Base-by-base conservation (phyloP, 2,113 vertebrate genomes). In the Callopanchax toddi region DNA sequence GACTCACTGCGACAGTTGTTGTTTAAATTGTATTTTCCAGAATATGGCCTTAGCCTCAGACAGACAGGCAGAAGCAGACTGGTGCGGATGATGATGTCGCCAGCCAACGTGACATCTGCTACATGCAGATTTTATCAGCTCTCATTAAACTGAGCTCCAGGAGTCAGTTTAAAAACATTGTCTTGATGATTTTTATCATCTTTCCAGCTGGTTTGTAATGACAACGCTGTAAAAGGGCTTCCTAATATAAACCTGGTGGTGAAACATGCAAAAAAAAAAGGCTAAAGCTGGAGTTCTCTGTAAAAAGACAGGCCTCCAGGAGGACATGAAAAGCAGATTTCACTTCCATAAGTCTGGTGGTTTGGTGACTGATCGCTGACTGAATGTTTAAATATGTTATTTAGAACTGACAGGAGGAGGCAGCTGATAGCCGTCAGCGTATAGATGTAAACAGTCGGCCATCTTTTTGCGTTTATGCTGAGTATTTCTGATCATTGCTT, bases 41-140 rank as follows among this genome's bases (percentile, higher is more conserved):
- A 6, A 8, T 43, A 11, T 40, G 13, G 10, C 12, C 5, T 44
- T 11, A 32, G 25, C 13, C 20, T n/a, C 12, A 59, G 23, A 32
- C 25, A 21, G 16, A 42, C 6, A 17, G 5, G 29, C n/a, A 39
- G 3, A 29, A 15, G 25, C 56, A 20, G 17, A 21, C 21, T n/a
- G 21, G 53, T 21, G 23, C 4, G 15, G 4, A 15, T 16, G 53
- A 15, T 16, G 53, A 17, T 15, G 20, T 40, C 25, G 9, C 53
- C 21, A 40, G 16, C 54, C 54, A n/a, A 40, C 40, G 22, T 42
- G 54, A 17, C 54, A n/a, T 39, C 54, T 58, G 23, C 39, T 58
- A 2, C 21, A 11, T 25, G 17, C 23, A 43, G 55, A 44, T 58
- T 58, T 58, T 44, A 18, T 56, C 54, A 40, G 21, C 37, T 25